Evolutionary conservation across 2,797 vertebrate species (phyloP), one percentile per base, ranked within the genome.

Genomic region (Pseudomugil tenellus): DNA sequence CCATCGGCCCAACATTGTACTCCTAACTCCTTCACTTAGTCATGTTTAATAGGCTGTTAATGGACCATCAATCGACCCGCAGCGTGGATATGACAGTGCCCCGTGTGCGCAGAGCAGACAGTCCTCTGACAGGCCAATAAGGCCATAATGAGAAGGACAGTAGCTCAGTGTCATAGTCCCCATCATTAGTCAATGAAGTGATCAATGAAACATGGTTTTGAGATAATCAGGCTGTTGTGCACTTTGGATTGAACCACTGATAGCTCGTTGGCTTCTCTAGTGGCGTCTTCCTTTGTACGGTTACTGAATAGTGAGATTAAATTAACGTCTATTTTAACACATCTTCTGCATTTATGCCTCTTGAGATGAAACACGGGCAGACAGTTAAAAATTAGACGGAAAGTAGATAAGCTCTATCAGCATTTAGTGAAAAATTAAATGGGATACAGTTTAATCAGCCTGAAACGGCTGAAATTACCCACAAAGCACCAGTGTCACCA

Each of bases 1-100:
- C 85, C 69, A 79, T 63, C 81, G 81, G 80, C 87, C 73, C 72
- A 79, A 86, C 87, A 84, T 80, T 82, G 87, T 85, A 61, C 83
- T 89, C 83, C 80, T 48, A 84, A 86, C 89, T 80, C 89, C 84
- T 87, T 88, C 84, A 84, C 84, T 91, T 85, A 89, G 87, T 86
- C 71, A 71, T 84, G 87, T 92, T 92, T 92, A 92, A 92, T 90
- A 89, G 90, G 89, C 88, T 77, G 87, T 91, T 92, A 91, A 93
- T 90, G 85, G 89, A 80, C 87, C 84, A 90, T 92, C 90, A 87
- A 91, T 93, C 85, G 90, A 92, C 81, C 86, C 63, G 74, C 81
- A 67, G 74, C 60, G 75, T 87, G 90, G 81, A 88, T 87, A 91
- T 92, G 91, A 93, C 90, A 81, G 85, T 69, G 83, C 53, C 82